phyloP scores from a whole-genome alignment of 2,113 vertebrate genomes.

The Microcebus griseorufus region DNA sequence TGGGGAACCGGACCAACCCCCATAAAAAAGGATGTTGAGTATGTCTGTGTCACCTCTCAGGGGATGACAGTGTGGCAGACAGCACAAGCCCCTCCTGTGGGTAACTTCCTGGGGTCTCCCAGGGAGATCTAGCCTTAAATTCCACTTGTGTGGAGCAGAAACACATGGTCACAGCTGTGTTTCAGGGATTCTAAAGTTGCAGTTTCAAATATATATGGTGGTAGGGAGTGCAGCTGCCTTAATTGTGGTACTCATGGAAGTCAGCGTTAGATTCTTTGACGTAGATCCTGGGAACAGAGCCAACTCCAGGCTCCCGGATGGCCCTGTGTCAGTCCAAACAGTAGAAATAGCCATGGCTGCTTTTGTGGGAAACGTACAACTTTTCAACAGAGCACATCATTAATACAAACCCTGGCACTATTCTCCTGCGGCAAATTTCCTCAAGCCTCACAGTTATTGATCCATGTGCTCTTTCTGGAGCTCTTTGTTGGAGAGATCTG shows the following conservation, averaged over 20 bases:
- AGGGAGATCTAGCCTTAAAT: background rate
- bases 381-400: background rate
- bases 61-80: too few relatives aligned
- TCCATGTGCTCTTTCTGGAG: background rate
- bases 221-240: background rate
- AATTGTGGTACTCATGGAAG: background rate
- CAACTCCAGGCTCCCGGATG: background rate
- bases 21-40: background rate
- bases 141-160: background rate
- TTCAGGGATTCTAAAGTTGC: background rate
- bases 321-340: background rate
- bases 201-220: background rate
- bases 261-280: background rate
- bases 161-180: slow-evolving; percentile 2
- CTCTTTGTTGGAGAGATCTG: background rate
- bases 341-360: background rate
- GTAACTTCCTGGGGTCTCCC: background rate
- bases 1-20: too few relatives aligned
- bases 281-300: background rate
- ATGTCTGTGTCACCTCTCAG: background rate
- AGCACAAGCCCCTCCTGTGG: background rate
- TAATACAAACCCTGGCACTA: background rate
- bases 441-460: background rate
- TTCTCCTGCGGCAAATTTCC: background rate
- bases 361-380: background rate